These are phyloP conservation scores for Odontocerum albicorne DNA, from an alignment of 2,888 invertebrate species.

Conservation along the genomic window DNA sequence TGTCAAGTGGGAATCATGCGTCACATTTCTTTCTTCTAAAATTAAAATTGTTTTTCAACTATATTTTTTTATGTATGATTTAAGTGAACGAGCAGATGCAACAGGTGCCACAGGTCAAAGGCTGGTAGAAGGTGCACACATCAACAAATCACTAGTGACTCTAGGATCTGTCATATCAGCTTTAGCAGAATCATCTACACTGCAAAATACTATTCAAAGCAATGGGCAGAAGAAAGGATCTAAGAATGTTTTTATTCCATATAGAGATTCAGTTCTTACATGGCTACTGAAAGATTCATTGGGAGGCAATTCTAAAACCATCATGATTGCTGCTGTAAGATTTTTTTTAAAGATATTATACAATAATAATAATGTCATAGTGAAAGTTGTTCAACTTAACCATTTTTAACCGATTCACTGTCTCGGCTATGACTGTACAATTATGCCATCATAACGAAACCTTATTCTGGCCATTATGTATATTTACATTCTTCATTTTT, in stretches of 20 bases:
- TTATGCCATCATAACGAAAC: too few species aligned
- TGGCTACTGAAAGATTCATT: conserved; percentile 87
- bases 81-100: conserved; percentile 83
- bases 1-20: too few species aligned
- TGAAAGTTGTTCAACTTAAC: too few species aligned
- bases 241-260: conserved; percentile 75
- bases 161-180: conserved; percentile 87
- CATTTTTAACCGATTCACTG: too few species aligned
- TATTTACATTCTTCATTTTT: too few species aligned
- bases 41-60: too few species aligned
- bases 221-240: conserved; percentile 48
- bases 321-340: conserved; percentile 84
- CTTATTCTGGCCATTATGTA: too few species aligned
- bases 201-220: conserved; percentile 41
- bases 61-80: too few species aligned
- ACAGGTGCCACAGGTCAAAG: conserved; percentile 90
- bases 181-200: conserved; percentile 68
- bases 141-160: conserved; percentile 87
- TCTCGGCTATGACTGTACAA: too few species aligned
- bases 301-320: conserved; percentile 89
- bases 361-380: too few species aligned
- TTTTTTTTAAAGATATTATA: conserved; percentile 33
- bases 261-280: conserved; percentile 85
- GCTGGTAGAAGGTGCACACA: conserved; percentile 87
- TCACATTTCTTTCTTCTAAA: too few species aligned